phyloP scores from a whole-genome alignment of 2,113 vertebrate genomes.

The Serinus canaria region DNA sequence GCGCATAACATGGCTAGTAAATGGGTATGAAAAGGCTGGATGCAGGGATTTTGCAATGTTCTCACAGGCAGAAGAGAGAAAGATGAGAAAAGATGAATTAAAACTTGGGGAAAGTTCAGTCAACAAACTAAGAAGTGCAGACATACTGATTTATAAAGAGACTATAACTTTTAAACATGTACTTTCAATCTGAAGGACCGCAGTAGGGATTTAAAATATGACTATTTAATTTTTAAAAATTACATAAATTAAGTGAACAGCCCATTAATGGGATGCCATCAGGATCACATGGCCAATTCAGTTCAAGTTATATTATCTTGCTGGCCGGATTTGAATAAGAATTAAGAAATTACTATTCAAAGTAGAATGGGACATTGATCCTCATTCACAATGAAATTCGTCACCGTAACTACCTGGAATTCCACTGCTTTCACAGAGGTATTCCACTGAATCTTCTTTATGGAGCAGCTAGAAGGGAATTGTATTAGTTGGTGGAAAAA shows the following conservation, averaged over 20 bases:
- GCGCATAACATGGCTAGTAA: not conserved
- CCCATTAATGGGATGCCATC: constrained; percentile 78
- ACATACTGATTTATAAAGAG: constrained; percentile 75
- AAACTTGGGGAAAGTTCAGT: constrained; percentile 61
- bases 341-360: constrained; percentile 83
- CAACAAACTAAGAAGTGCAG: constrained; percentile 71
- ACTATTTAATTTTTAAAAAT: constrained; percentile 83
- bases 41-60: constrained; percentile 23
- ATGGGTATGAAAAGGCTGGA: not conserved
- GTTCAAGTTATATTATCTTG: constrained; percentile 80
- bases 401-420: constrained; percentile 74
- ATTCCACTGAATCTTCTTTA: constrained; percentile 66
- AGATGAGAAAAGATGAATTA: constrained; percentile 8
- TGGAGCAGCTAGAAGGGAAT: constrained; percentile 47
- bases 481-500: not conserved
- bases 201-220: constrained; percentile 76
- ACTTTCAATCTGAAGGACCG: constrained; percentile 74
- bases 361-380: constrained; percentile 72
- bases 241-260: constrained; percentile 83
- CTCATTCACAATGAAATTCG: constrained; percentile 75
- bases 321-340: constrained; percentile 78
- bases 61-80: not conserved
- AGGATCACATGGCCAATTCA: constrained; percentile 79
- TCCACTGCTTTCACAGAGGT: constrained; percentile 46
- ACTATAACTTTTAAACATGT: constrained; percentile 72